Conservation (phyloP, 2,113 vertebrate species). For the Shinisaurus crocodilurus region DNA sequence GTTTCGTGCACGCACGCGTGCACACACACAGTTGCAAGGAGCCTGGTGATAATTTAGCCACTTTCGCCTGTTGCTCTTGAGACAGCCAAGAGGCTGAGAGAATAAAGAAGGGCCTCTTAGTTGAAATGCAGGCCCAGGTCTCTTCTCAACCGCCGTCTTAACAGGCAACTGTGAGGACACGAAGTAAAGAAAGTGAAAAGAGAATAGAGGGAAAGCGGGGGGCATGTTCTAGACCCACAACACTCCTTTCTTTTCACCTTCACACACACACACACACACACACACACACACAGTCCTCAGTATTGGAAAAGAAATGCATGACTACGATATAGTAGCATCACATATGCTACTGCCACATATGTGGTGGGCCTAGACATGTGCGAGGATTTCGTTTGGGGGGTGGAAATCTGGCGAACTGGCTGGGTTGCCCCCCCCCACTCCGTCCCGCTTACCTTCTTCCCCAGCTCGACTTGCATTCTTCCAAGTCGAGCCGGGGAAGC, state of each 20-base stretch:
- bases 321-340: not conserved
- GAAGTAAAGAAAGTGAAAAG: conserved; percentile 67
- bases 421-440: no score
- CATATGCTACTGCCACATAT: not conserved
- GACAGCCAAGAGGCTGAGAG: conserved; percentile 79
- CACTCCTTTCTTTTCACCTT: conserved; percentile 33
- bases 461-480: no score
- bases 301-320: not conserved
- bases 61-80: conserved; percentile 84
- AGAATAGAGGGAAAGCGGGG: conserved; percentile 54
- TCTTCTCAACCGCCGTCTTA: conserved; percentile 47
- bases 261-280: not conserved
- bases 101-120: conserved; percentile 68
- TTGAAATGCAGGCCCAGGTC: conserved; percentile 64
- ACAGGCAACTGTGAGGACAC: conserved; percentile 61
- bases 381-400: no score
- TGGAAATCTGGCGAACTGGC: no score
- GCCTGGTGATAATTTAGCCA: conserved; percentile 79
- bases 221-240: conserved; percentile 50
- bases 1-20: conserved; percentile 80
- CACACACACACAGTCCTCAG: not conserved
- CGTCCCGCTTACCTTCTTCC: no score
- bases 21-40: conserved; percentile 83
- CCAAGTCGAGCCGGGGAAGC: no score
- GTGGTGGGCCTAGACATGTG: no score